phyloP scores from a whole-genome alignment of 2,113 vertebrate species.

The Cromileptes altivelis region DNA sequence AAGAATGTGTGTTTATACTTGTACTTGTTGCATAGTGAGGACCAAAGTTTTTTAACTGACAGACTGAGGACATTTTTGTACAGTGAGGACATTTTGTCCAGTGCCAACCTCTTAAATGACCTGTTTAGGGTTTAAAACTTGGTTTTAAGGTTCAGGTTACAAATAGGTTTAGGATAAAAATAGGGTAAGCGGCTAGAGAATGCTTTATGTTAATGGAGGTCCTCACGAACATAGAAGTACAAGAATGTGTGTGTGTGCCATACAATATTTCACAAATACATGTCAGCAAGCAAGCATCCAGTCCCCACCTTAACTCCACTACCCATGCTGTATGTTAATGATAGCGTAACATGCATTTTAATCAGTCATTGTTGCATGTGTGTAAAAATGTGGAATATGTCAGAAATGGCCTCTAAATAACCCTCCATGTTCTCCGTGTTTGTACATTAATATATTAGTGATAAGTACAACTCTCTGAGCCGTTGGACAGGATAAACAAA shows the following conservation, averaged over 20 bases:
- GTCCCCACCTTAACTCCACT: slow-evolving; percentile 27
- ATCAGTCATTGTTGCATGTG: slow-evolving; percentile 32
- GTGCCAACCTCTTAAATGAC: too few relatives aligned
- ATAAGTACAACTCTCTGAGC: background rate
- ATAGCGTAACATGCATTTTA: slow-evolving; percentile 4
- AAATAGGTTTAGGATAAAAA: too few relatives aligned
- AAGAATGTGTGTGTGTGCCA: slow-evolving; percentile 8
- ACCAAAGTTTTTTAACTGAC: too few relatives aligned
- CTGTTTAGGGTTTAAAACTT: too few relatives aligned
- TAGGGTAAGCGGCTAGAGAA: too few relatives aligned
- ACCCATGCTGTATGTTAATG: background rate
- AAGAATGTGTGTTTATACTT: too few relatives aligned
- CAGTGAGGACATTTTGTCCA: too few relatives aligned
- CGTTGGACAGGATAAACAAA: background rate
- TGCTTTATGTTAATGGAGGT: too few relatives aligned
- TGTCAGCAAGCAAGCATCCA: slow-evolving; percentile 35
- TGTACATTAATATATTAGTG: background rate
- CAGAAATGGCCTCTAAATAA: slow-evolving; percentile 24
- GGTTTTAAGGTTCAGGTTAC: too few relatives aligned
- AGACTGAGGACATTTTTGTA: too few relatives aligned
- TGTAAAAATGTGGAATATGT: slow-evolving; percentile 24
- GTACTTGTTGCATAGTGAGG: too few relatives aligned
- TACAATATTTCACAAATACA: slow-evolving; percentile 4
- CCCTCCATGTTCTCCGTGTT: background rate
- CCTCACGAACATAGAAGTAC: too few relatives aligned